phyloP scores from a whole-genome alignment of 1,140 invertebrate species.

The Drosophila pruinosa region DNA sequence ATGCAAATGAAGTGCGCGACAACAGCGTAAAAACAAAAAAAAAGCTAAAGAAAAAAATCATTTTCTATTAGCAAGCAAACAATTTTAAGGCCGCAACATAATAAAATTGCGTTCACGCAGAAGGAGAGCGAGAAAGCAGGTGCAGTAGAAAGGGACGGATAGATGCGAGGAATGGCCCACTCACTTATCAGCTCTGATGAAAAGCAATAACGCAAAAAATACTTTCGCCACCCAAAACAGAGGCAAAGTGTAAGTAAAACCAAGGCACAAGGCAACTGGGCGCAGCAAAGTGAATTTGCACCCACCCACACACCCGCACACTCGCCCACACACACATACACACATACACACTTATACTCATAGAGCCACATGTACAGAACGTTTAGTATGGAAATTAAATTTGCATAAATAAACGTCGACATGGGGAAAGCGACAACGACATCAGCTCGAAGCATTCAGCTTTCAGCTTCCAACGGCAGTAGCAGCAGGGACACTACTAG shows the following conservation, averaged over 20 bases:
- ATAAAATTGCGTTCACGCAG: conserved; percentile 62
- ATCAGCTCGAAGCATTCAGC: conserved; percentile 47
- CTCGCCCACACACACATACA: conserved; percentile 4
- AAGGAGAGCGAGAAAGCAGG: background rate
- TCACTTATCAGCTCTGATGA: conserved; percentile 73
- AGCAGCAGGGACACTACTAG: conserved; percentile 59
- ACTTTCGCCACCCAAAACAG: conserved; percentile 55
- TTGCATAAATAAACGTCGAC: conserved; percentile 80
- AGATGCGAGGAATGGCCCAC: conserved; percentile 11
- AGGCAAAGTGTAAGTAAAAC: conserved; percentile 67
- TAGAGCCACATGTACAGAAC: conserved; percentile 43
- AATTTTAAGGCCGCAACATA: conserved; percentile 72
- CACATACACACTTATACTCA: conserved; percentile 11
- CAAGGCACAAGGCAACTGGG: conserved; percentile 69
- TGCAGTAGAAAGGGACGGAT: background rate
- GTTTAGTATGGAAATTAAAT: conserved; percentile 81
- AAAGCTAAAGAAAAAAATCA: conserved; percentile 43
- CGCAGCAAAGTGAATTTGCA: conserved; percentile 67
- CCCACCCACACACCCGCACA: conserved; percentile 11
- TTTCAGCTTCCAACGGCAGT: background rate
- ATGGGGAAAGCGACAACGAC: conserved; percentile 71
- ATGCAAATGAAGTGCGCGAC: conserved; percentile 70
- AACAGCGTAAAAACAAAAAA: conserved; percentile 17
- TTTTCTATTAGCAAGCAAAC: conserved; percentile 79
- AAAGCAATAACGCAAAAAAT: conserved; percentile 75